These are phyloP conservation scores for Sander lucioperca DNA, from an alignment of 2,113 vertebrate genomes.

Conservation along the genomic window DNA sequence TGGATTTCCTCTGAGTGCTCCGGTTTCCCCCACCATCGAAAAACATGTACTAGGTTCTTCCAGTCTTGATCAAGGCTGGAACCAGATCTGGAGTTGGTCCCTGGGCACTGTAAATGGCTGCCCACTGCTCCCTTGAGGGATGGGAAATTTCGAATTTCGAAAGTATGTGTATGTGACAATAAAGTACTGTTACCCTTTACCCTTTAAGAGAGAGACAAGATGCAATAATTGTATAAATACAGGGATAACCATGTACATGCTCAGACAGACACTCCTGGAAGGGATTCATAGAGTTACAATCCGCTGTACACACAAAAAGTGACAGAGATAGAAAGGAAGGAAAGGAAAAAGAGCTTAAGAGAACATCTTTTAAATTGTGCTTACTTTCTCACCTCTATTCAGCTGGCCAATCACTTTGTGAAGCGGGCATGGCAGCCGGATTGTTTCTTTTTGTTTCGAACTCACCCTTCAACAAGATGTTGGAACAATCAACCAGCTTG, in stretches of 20 bases:
- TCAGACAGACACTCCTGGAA: not conserved
- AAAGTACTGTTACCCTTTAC: no score
- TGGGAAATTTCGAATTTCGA: no score
- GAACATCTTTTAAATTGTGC: not conserved
- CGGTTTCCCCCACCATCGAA: no score
- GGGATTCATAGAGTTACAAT: no score
- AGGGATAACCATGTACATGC: not conserved
- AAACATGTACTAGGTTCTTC: no score
- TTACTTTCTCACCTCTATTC: not conserved
- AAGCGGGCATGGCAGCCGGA: fast-evolving
- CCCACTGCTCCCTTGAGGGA: no score
- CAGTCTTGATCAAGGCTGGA: no score
- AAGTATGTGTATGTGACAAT: no score
- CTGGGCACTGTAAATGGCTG: no score
- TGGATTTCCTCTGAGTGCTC: no score
- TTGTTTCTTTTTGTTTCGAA: not conserved
- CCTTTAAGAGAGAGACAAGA: not conserved
- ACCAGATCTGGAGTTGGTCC: no score
- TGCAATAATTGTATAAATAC: not conserved
- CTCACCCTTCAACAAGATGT: not conserved
- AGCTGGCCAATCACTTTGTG: not conserved
- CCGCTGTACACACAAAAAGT: no score
- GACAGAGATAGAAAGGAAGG: not conserved
- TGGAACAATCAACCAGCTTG: not conserved
- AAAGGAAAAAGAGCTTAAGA: not conserved